Base-by-base conservation (phyloP, 2,113 vertebrate species). In the Caranx ignobilis region DNA sequence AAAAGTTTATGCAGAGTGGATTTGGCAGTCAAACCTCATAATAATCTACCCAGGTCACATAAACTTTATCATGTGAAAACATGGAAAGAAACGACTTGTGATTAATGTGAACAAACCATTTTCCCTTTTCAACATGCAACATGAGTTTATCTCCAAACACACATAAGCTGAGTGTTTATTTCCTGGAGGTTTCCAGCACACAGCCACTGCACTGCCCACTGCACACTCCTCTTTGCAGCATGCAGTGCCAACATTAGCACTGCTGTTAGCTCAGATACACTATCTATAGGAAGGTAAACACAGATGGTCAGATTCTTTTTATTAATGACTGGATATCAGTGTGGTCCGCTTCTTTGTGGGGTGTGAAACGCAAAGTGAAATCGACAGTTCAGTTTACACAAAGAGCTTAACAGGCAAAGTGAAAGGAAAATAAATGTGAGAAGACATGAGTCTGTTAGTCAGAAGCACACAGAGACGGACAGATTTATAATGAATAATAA, bases 341-440 rank as follows among this genome's bases (percentile, higher is more conserved):
- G 26, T 26, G 26, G 26, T 26, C 26, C 26, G 1, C 26, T 26
- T 26, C 26, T 26, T 26, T 26, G 26, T 26, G 26, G 26, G 26
- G 26, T 26, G 26, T 26, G 26, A 32, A 60, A 61, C 11, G 34
- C 2, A 15, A 26, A 6, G 3, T 19, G 6, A 35, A 39, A 59
- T 4, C 32, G 35, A 15, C 35, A 2, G 21, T 41, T 31, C n/a
- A n/a, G n/a, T n/a, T n/a, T n/a, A n/a, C 59, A 54, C 47, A 60
- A 45, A 67, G 39, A 32, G 18, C 21, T 3, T 26, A 26, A 74
- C 12, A 54, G 5, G 31, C 47, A 41, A 54, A 52, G n/a, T 41
- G 4, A 47, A 45, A 65, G 43, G 19, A 45, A 74, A 80, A 75
- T 32, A 68, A 72, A 5, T 35, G 41, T 71, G 4, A 76, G 16